Percentiles rank a stretch among this genome's conserved stretches.
Conservation (phyloP, 2,797 vertebrate species). For the Philypnodon macrostomus region DNA sequence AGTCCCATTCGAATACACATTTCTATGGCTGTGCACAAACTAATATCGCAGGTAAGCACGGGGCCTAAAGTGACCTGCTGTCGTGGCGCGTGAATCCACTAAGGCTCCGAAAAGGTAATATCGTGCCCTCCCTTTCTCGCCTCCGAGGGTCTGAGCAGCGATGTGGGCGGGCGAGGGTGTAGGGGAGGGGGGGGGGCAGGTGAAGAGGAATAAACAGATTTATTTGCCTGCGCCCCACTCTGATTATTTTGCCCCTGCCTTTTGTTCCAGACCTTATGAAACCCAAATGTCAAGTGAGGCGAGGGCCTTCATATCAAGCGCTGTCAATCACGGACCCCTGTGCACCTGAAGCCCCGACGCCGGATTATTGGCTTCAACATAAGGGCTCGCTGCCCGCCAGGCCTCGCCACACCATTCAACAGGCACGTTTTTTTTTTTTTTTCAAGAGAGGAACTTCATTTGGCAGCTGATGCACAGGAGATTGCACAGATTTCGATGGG, state of each 20-base stretch:
- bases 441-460: slow-evolving; percentile 89
- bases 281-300: slow-evolving; percentile 96
- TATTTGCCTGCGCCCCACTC: slow-evolving; percentile 83
- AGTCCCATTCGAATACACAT: slow-evolving; percentile 71
- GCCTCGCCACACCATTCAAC: slow-evolving; percentile 82
- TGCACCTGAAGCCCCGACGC: slow-evolving; percentile 84
- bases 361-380: slow-evolving; percentile 92
- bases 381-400: slow-evolving; percentile 81
- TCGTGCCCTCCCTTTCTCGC: slow-evolving; percentile 55
- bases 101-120: slow-evolving; percentile 73
- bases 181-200: slow-evolving; percentile 37
- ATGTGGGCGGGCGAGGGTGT: slow-evolving; percentile 59
- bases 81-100: slow-evolving; percentile 63
- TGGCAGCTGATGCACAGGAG: slow-evolving; percentile 93
- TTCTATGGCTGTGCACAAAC: slow-evolving; percentile 70
- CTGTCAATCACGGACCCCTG: slow-evolving; percentile 92
- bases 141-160: slow-evolving; percentile 54
- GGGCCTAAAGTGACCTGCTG: slow-evolving; percentile 75
- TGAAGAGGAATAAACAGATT: slow-evolving; percentile 83
- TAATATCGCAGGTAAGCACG: slow-evolving; percentile 76
- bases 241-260: slow-evolving; percentile 79
- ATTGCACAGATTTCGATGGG: slow-evolving; percentile 77
- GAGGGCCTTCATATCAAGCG: slow-evolving; percentile 89
- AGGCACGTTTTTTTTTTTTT: slow-evolving; percentile 67
- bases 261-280: slow-evolving; percentile 89